A percentile compares a stretch with the other conserved stretches of the same genome.
Evolutionary conservation across 2,888 invertebrate genomes (phyloP).

Genomic region (Koerneria pararmatus): DNA sequence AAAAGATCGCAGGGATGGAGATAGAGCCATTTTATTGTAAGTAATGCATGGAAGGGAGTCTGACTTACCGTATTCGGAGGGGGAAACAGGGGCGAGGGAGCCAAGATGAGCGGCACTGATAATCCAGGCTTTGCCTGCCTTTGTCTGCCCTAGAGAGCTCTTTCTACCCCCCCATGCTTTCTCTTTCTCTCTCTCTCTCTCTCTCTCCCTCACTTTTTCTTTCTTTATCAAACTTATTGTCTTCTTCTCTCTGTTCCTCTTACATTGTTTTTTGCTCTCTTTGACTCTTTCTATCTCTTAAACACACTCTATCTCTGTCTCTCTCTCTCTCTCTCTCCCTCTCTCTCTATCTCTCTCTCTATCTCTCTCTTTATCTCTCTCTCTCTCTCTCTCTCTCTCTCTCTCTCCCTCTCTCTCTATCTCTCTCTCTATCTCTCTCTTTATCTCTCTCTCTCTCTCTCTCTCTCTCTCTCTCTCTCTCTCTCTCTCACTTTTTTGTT

Average conservation of each 20-base stretch:
- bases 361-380: conserved; percentile 4
- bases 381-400: conserved; percentile 6
- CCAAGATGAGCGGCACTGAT: conserved; percentile 1
- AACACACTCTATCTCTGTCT: background rate
- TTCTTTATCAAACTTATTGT: background rate
- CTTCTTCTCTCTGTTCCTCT: background rate
- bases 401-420: background rate
- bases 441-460: background rate
- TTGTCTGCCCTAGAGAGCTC: background rate
- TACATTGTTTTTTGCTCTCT: conserved; percentile 3
- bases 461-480: background rate
- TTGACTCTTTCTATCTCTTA: conserved; percentile 11
- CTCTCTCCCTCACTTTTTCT: background rate
- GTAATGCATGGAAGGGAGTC: no score
- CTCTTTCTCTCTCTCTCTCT: background rate
- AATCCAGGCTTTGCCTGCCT: background rate
- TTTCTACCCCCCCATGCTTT: conserved; percentile 4
- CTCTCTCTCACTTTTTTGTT: conserved; percentile 9
- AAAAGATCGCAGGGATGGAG: no score
- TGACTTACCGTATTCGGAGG: no score
- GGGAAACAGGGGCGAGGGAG: no score
- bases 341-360: background rate
- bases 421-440: conserved; percentile 4
- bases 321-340: conserved; percentile 3
- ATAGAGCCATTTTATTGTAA: no score